Conservation (phyloP, 1,140 invertebrate species). For the Camponotus floridanus region DNA sequence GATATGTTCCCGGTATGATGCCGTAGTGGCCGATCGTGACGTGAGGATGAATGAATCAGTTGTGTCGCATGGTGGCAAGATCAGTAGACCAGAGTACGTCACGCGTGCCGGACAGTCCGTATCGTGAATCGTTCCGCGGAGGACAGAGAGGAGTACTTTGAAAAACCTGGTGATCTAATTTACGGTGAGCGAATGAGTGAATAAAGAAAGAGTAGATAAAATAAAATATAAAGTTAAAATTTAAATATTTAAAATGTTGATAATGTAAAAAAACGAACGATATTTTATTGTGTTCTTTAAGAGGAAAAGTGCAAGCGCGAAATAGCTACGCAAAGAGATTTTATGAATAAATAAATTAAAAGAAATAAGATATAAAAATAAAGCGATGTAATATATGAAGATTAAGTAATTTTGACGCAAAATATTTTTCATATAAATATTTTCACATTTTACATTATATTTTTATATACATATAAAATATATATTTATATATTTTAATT, state of each 20-base stretch:
- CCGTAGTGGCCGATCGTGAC: conserved; percentile 4
- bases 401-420: too few species aligned
- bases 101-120: not conserved
- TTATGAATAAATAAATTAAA: too few species aligned
- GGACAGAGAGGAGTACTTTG: not conserved
- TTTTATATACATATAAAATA: too few species aligned
- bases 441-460: too few species aligned
- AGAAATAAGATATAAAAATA: too few species aligned
- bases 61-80: not conserved
- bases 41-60: conserved; percentile 42
- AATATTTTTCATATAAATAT: too few species aligned
- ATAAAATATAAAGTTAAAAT: too few species aligned
- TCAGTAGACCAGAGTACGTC: not conserved
- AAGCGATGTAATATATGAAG: too few species aligned
- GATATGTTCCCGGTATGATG: conserved; percentile 25
- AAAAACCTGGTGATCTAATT: not conserved
- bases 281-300: not conserved
- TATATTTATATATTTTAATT: too few species aligned
- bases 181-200: not conserved
- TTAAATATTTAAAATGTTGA: not conserved
- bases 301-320: not conserved
- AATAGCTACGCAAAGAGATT: too few species aligned
- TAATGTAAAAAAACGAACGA: not conserved
- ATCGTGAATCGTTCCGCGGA: not conserved
- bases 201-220: not conserved